These are phyloP conservation scores for Alcis repandata DNA, from an alignment of 2,888 invertebrate species.

Conservation along the genomic window DNA sequence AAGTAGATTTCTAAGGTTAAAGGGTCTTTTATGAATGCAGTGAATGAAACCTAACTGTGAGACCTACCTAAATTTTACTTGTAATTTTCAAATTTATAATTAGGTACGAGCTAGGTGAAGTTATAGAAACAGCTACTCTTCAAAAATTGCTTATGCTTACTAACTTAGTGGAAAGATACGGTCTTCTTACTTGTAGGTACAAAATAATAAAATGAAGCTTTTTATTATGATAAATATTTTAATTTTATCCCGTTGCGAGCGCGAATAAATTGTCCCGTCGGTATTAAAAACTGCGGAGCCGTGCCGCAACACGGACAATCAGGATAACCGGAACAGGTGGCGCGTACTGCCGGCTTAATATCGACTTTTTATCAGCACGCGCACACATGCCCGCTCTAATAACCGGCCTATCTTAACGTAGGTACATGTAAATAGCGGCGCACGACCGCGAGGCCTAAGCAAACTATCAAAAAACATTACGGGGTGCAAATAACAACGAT, in stretches of 20 bases:
- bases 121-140: not conserved
- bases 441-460: conserved; percentile 68
- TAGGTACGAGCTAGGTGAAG: not conserved
- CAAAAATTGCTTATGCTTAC: not conserved
- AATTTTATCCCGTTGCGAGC: conserved; percentile 36
- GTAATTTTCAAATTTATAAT: not conserved
- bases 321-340: conserved; percentile 71
- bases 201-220: conserved; percentile 28
- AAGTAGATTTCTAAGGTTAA: no score
- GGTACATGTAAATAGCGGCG: conserved; percentile 57
- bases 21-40: no score
- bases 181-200: conserved; percentile 3
- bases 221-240: conserved; percentile 36
- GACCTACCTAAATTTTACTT: not conserved
- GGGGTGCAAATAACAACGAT: conserved; percentile 86
- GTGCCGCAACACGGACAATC: conserved; percentile 66
- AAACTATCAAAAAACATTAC: conserved; percentile 85
- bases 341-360: conserved; percentile 62
- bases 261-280: conserved; percentile 42
- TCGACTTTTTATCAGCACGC: conserved; percentile 67
- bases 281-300: conserved; percentile 60
- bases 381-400: conserved; percentile 56
- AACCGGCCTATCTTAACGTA: conserved; percentile 56
- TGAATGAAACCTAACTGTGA: no score
- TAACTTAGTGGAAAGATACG: not conserved